phyloP scores from a whole-genome alignment of 1,140 invertebrate genomes.

The Heliconius nattereri region DNA sequence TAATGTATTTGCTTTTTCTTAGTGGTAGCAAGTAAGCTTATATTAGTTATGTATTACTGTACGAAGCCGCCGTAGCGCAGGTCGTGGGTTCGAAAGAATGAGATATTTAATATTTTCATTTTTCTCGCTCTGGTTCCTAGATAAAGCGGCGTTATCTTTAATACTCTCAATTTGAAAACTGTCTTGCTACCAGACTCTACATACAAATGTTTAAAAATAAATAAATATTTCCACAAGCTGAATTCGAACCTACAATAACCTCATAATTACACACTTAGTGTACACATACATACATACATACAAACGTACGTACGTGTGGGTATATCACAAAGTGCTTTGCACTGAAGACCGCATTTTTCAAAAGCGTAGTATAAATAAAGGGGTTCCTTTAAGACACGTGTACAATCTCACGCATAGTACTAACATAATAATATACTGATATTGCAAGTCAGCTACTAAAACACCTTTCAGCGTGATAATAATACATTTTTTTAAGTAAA shows the following conservation, averaged over 20 bases:
- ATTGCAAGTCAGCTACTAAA: slow-evolving; percentile 13
- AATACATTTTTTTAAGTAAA: not conserved
- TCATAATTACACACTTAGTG: not conserved
- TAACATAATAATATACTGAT: slow-evolving; percentile 10
- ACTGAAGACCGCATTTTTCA: not conserved
- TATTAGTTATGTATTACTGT: too few relatives aligned
- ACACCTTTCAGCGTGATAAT: slow-evolving; percentile 7
- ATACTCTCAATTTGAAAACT: too few relatives aligned
- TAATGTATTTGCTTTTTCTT: not conserved
- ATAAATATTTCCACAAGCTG: not conserved
- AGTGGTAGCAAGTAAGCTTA: too few relatives aligned
- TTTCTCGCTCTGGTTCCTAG: too few relatives aligned
- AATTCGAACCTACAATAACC: not conserved
- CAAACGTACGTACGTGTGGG: not conserved
- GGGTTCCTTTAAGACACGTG: not conserved
- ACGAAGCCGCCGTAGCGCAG: too few relatives aligned
- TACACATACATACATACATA: not conserved
- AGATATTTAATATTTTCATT: too few relatives aligned
- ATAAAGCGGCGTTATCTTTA: too few relatives aligned
- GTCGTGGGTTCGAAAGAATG: too few relatives aligned
- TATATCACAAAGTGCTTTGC: not conserved
- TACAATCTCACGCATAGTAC: not conserved
- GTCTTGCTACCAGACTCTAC: too few relatives aligned
- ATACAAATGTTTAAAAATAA: not conserved
- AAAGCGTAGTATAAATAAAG: slow-evolving; percentile 1